Evolutionary conservation across 2,888 invertebrate genomes (phyloP), one percentile per base, ranked within the genome.

Genomic region (Mythimna impura): DNA sequence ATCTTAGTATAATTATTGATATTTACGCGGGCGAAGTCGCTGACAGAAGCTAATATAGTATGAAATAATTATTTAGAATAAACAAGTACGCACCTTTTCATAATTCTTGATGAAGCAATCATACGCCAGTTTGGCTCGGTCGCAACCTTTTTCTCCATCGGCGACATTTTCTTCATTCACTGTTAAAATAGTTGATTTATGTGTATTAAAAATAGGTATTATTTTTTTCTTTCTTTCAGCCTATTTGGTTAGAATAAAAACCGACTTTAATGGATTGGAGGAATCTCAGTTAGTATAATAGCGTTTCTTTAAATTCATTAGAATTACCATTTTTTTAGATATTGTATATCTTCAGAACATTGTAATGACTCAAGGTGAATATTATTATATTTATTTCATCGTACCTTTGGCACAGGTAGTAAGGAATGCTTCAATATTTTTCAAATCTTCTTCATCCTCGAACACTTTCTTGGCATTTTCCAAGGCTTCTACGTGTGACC

Each of bases 121-220:
- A 85, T 88, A 91, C 1, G 91, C 89, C 22, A 91, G 69, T 20
- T 88, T 86, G 0, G 94, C 91, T 2, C 93, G 89, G 10, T 93
- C 91, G 57, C 94, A 94, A 3, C 92, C 92, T 22, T 92, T 90
- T 7, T 88, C 91, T 0, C 90, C 94, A 55, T 93, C 93, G 8
- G 75, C 76, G 3, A 93, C 92, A 7, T 85, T 58, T 78, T 89
- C 91, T n/a, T 81, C 83, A 50, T 89, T 86, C 17, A 89, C 87
- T 87, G 77, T 20, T 10, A 22, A 40, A 4, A 3, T 10, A 6
- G 25, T 36, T 20, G 50, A 14, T 8, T 17, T 2, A 57, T 1
- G 2, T 25, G 12, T 17, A 17, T 54, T 4, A 22, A 54, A 54
- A 54, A n/a, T 12, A 52, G 8, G 1, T 20, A n/a, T 52, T 9